Evolutionary conservation across 2,113 vertebrate genomes (phyloP), one percentile per base, ranked within the genome.

Genomic region (Ifrita kowaldi): DNA sequence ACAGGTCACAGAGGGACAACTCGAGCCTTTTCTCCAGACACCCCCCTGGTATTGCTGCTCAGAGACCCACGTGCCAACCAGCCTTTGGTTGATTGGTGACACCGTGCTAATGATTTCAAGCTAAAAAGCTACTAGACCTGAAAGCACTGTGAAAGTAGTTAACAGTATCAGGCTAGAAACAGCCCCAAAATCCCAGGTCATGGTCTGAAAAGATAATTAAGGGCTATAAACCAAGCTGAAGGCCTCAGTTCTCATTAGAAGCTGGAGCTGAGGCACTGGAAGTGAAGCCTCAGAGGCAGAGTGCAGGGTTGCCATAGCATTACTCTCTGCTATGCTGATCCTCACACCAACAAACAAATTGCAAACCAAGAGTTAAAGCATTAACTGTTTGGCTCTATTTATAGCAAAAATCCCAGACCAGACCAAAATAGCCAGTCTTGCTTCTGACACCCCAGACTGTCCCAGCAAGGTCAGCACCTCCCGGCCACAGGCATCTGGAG

Each of bases 131-230:
- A 35, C 70, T 9, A 44, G 53, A 56, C 15, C 41, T 69, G 57
- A 80, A 88, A 85, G 52, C 49, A 27, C 59, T 63, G 37, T 27
- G 55, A 30, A 53, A 74, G 42, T 7, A 73, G 67, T 70, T 86
- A 73, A 68, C 12, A 27, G 20, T 15, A 47, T 26, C 52, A 52
- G 62, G 35, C 52, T 63, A 84, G 64, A 92, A 95, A 89, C 56
- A 63, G 37, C 52, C 64, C 52, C 41, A 56, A 74, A 74, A 90
- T 87, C 64, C 69, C 83, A 93, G 79, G 71, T 59, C 92, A 11
- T 8, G 13, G 47, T 86, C 80, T 87, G 80, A 84, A 84, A 65
- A 93, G 60, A 74, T 92, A 88, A 90, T 92, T 87, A 91, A 56
- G 50, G 37, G 47, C 84, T 75, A 65, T 57, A 73, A 88, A 90